A percentile compares a stretch with the other conserved stretches of the same genome.
These are phyloP conservation scores for Anisognathus igniventris DNA, from an alignment of 2,797 vertebrate species.

Conservation along the genomic window DNA sequence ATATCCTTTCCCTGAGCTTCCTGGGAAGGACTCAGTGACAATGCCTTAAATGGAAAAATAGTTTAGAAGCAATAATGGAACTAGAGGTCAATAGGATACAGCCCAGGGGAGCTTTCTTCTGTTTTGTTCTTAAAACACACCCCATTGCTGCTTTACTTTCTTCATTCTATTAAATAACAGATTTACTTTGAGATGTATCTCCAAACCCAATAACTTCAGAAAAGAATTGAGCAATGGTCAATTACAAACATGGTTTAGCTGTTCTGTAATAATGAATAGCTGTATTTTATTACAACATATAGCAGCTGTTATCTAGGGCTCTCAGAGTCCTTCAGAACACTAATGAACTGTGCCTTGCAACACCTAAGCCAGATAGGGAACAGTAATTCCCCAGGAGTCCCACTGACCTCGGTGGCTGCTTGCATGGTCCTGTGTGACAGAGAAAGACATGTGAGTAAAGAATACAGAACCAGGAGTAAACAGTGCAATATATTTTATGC, in stretches of 20 bases:
- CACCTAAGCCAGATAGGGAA: neutral
- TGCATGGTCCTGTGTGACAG: neutral
- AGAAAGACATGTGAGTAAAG: neutral
- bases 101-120: conserved; percentile 47
- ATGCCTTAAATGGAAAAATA: conserved; percentile 61
- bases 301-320: conserved; percentile 39
- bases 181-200: neutral
- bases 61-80: conserved; percentile 48
- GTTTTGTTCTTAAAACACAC: conserved; percentile 32
- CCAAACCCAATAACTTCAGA: neutral
- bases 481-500: neutral
- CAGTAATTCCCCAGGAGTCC: neutral
- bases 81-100: conserved; percentile 43
- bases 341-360: neutral
- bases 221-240: conserved; percentile 2
- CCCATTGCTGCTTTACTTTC: neutral
- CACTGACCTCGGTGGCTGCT: neutral
- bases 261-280: conserved; percentile 13
- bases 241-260: neutral
- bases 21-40: conserved; percentile 35
- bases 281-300: conserved; percentile 3
- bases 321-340: neutral
- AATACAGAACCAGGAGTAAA: neutral
- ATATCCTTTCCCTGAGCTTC: conserved; percentile 14
- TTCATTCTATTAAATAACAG: conserved; percentile 13